Evolutionary conservation across 2,797 vertebrate genomes (phyloP).

Genomic region (Oceanodroma leucorhoa): DNA sequence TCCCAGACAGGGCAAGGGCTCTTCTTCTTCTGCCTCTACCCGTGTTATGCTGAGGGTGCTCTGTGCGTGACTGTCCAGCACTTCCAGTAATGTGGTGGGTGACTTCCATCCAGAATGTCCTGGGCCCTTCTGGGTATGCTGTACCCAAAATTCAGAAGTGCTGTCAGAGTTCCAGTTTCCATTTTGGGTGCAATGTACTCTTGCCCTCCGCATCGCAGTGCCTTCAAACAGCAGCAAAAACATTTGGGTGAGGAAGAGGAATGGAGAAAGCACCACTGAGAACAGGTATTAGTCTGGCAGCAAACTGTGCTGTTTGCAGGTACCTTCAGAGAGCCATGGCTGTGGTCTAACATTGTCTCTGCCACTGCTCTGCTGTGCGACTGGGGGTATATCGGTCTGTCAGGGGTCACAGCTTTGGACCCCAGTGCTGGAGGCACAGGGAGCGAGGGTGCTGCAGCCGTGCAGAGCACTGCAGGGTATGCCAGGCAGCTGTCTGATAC

Average conservation of each 20-base stretch:
- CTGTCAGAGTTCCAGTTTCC: neutral
- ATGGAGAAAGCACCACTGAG: neutral
- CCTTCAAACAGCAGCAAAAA: neutral
- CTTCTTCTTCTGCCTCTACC: neutral
- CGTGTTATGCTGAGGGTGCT: neutral
- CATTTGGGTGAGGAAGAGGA: neutral
- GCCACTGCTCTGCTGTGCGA: neutral
- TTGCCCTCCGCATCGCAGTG: neutral
- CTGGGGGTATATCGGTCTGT: neutral
- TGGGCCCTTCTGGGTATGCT: neutral
- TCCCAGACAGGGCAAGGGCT: neutral
- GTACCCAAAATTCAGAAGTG: neutral
- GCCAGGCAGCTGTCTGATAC: neutral
- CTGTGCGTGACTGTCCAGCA: neutral
- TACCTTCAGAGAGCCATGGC: neutral
- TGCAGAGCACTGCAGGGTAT: neutral
- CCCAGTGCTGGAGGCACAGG: neutral
- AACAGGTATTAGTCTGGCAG: neutral
- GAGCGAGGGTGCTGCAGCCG: neutral
- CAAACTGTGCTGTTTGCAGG: neutral
- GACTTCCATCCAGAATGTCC: neutral
- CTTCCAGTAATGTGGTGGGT: neutral
- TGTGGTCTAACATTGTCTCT: neutral
- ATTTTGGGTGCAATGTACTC: neutral
- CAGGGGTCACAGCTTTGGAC: neutral